Evolutionary conservation across 2,113 vertebrate genomes (phyloP).

Genomic region (Entomyzon cyanotis): DNA sequence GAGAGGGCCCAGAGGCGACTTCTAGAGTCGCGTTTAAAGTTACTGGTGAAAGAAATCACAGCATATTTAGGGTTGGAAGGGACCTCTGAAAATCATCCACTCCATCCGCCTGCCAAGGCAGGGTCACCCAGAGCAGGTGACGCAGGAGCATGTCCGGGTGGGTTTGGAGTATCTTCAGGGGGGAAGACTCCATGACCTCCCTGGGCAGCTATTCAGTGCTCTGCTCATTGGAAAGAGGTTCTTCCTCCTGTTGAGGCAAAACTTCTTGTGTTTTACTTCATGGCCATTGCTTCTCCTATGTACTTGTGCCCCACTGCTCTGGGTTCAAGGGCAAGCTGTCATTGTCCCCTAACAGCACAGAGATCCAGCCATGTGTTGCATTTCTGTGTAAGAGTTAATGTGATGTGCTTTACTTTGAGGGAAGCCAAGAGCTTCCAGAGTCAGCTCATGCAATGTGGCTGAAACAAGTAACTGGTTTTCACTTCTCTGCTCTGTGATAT

Average conservation of each 20-base stretch:
- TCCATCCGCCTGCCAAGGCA: neutral
- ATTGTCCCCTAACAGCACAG: neutral
- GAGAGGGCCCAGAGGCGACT: neutral
- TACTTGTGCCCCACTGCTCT: neutral
- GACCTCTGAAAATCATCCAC: neutral
- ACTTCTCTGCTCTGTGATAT: neutral
- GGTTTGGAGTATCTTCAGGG: neutral
- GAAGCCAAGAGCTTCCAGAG: neutral
- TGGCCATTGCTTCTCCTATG: neutral
- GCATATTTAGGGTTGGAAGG: neutral
- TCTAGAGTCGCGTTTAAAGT: neutral
- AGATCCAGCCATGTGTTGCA: neutral
- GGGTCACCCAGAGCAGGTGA: neutral
- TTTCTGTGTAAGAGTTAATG: neutral
- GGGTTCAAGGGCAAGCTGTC: neutral
- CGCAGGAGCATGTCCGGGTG: too few species aligned
- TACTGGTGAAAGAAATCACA: neutral
- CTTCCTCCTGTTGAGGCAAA: neutral
- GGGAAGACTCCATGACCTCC: neutral
- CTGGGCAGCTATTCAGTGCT: neutral
- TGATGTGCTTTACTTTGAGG: neutral
- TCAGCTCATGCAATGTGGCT: accelerated
- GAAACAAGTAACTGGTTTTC: neutral
- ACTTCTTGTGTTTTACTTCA: neutral
- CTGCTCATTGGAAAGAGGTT: neutral